Conservation (phyloP, 2,113 vertebrate species). For the Crotalus viridis region DNA sequence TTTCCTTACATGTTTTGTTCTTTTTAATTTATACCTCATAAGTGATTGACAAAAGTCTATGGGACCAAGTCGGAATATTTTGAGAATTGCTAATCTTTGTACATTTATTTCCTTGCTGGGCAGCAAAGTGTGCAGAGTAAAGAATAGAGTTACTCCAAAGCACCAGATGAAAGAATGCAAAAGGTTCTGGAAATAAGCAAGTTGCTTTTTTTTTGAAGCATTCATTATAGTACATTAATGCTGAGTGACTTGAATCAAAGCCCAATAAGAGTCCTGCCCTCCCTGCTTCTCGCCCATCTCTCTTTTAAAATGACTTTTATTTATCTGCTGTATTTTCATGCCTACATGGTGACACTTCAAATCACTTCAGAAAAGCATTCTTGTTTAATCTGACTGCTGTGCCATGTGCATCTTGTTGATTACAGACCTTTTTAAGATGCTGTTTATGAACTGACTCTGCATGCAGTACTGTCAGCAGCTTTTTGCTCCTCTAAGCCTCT, state of each 20-base stretch:
- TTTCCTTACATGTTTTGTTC: neutral
- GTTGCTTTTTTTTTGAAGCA: conserved; percentile 35
- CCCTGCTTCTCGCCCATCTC: neutral
- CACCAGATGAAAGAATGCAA: neutral
- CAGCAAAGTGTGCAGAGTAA: neutral
- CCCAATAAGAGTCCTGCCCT: conserved; percentile 31
- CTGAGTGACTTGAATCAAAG: conserved; percentile 49
- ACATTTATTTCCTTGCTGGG: neutral
- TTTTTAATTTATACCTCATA: neutral
- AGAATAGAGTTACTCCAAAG: neutral
- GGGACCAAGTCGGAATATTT: neutral
- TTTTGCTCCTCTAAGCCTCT: conserved; percentile 59
- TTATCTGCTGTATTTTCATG: conserved; percentile 52
- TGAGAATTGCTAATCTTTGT: neutral
- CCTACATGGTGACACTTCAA: conserved; percentile 28
- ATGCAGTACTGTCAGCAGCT: conserved; percentile 62
- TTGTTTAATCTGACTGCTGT: conserved; percentile 57
- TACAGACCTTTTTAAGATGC: conserved; percentile 65
- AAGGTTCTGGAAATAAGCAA: neutral
- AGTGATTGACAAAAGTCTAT: neutral
- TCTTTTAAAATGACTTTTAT: conserved; percentile 46
- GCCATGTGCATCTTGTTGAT: conserved; percentile 60
- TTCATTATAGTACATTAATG: conserved; percentile 15
- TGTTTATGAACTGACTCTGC: conserved; percentile 57
- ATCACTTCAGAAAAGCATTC: conserved; percentile 35